A percentile compares a stretch with the other conserved stretches of the same genome.
Evolutionary conservation across 2,113 vertebrate genomes (phyloP).

Genomic region (Ptychochromis oligacanthus): DNA sequence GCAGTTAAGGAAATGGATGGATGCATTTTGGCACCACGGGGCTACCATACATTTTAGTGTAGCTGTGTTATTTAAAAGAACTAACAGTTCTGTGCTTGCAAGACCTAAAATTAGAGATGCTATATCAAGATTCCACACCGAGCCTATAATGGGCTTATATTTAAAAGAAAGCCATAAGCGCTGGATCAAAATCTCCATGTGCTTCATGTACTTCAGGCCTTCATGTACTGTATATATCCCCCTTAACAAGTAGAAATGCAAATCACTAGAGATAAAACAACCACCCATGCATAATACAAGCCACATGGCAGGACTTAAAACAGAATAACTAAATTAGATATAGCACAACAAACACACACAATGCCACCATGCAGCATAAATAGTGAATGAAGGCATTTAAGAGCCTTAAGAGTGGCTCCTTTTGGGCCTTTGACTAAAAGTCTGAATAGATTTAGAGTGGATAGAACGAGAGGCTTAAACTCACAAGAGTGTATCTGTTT

Average conservation of each 20-base stretch:
- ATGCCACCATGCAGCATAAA: conserved; percentile 23
- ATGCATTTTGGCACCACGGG: background rate
- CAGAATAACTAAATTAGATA: conserved; percentile 36
- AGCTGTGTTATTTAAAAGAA: background rate
- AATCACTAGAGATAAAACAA: conserved; percentile 27
- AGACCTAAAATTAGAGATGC: background rate
- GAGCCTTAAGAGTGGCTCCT: background rate
- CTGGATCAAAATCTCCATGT: conserved; percentile 8
- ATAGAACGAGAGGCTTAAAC: background rate
- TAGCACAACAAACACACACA: conserved; percentile 21
- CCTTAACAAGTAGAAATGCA: conserved; percentile 29
- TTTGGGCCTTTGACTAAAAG: background rate
- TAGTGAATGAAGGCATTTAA: conserved; percentile 29
- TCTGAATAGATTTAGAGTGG: background rate
- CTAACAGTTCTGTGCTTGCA: background rate
- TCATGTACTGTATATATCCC: background rate
- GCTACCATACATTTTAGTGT: background rate
- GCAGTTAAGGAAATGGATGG: background rate
- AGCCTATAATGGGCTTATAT: background rate
- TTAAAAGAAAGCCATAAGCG: conserved; percentile 9
- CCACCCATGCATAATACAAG: conserved; percentile 16
- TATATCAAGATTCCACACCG: background rate
- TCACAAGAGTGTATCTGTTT: background rate
- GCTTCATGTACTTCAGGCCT: no score
- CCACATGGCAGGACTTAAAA: conserved; percentile 37